These are phyloP conservation scores for Drosophila kurseongensis DNA, from an alignment of 1,140 invertebrate genomes.

Conservation along the genomic window DNA sequence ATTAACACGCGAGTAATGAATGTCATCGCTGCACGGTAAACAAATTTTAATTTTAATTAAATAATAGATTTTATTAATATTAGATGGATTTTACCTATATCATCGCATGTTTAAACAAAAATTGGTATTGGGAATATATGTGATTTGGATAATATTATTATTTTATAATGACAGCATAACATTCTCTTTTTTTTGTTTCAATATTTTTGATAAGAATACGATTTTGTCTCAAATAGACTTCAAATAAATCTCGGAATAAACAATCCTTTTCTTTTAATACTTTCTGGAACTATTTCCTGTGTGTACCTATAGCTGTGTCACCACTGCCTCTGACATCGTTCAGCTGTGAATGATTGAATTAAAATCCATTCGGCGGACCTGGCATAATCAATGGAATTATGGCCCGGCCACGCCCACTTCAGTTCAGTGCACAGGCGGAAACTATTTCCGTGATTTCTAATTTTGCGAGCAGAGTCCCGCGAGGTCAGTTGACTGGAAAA, in stretches of 20 bases:
- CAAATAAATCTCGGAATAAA: no score
- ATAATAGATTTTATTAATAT: no score
- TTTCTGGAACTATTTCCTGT: no score
- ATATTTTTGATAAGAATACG: no score
- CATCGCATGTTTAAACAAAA: no score
- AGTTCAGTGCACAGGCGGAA: constrained; percentile 58
- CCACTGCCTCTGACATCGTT: constrained; percentile 19
- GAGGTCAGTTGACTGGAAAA: constrained; percentile 58
- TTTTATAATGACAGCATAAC: no score
- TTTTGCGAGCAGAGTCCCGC: constrained; percentile 35
- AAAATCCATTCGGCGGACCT: constrained; percentile 57
- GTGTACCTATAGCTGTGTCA: background rate
- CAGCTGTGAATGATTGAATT: constrained; percentile 77
- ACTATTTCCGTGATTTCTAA: constrained; percentile 62
- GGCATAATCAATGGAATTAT: constrained; percentile 67
- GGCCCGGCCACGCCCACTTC: constrained; percentile 22
- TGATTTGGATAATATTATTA: no score
- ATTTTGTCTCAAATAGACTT: no score
- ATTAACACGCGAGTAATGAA: constrained; percentile 80
- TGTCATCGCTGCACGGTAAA: constrained; percentile 34
- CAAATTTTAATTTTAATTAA: no score
- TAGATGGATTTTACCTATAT: background rate
- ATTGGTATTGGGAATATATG: no score
- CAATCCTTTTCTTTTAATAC: no score
- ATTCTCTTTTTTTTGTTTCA: no score